Evolutionary conservation across 2,888 invertebrate species (phyloP).

Genomic region (Dasysyrphus albostriatus): DNA sequence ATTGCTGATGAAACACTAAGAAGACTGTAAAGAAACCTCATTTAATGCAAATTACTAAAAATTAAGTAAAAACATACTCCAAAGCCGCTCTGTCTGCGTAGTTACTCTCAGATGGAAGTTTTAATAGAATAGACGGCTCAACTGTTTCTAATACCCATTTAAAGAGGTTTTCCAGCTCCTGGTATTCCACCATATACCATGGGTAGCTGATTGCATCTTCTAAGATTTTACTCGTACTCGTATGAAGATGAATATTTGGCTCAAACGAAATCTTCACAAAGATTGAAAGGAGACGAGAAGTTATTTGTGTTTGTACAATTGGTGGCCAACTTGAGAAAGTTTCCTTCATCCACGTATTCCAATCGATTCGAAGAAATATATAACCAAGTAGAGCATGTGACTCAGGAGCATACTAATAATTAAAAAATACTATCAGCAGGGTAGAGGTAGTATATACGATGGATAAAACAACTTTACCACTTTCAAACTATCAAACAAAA

Average conservation of each 20-base stretch:
- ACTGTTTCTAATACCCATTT: slow-evolving; percentile 91
- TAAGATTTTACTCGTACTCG: slow-evolving; percentile 84
- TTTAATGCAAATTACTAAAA: slow-evolving; percentile 39
- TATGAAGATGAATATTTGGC: slow-evolving; percentile 87
- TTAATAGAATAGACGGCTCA: slow-evolving; percentile 88
- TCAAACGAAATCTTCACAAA: slow-evolving; percentile 90
- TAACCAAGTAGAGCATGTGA: slow-evolving; percentile 89
- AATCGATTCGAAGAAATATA: slow-evolving; percentile 88
- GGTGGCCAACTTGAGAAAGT: slow-evolving; percentile 83
- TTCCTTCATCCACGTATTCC: slow-evolving; percentile 86
- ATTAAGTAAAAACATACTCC: slow-evolving; percentile 83
- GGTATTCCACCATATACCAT: slow-evolving; percentile 87
- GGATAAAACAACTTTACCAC: slow-evolving; percentile 81
- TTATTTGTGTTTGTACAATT: slow-evolving; percentile 84
- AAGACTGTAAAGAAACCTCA: slow-evolving; percentile 77
- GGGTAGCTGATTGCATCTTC: slow-evolving; percentile 87
- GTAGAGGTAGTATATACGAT: not conserved
- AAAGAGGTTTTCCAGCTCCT: slow-evolving; percentile 87
- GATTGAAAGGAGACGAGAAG: slow-evolving; percentile 88
- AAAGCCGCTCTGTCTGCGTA: slow-evolving; percentile 86
- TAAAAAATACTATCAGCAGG: not conserved
- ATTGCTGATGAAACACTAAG: slow-evolving; percentile 80
- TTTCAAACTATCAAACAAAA: slow-evolving; percentile 85
- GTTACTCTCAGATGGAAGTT: slow-evolving; percentile 84
- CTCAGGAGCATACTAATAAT: slow-evolving; percentile 87